Conservation (phyloP, 1,140 invertebrate genomes). For the Calycopis cecrops region DNA sequence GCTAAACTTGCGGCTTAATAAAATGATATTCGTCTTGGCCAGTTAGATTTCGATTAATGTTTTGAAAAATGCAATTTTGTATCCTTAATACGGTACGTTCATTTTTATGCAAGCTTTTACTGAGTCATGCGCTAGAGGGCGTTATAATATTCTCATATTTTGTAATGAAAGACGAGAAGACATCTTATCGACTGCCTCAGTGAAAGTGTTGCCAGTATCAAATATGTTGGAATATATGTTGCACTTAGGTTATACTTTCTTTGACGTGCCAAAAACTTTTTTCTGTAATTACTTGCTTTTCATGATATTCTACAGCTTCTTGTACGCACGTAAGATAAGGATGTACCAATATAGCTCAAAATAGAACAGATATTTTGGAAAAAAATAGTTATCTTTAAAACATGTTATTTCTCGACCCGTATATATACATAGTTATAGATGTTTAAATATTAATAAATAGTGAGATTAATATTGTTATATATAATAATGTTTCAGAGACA, state of each 20-base stretch:
- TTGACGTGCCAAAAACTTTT: slow-evolving; percentile 4
- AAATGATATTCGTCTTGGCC: too few species aligned
- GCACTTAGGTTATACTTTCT: slow-evolving; percentile 9
- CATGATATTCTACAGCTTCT: background rate
- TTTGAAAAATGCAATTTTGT: too few species aligned
- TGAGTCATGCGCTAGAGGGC: too few species aligned
- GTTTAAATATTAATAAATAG: slow-evolving; percentile 22
- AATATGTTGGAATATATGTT: background rate
- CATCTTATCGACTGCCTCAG: background rate
- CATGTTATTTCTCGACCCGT: slow-evolving; percentile 28
- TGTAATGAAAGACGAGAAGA: too few species aligned
- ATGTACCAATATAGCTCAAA: slow-evolving; percentile 36
- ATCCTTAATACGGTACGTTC: too few species aligned
- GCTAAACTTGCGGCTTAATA: too few species aligned
- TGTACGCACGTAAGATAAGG: slow-evolving; percentile 14
- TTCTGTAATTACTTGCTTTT: background rate
- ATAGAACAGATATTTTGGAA: slow-evolving; percentile 32
- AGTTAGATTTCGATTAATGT: too few species aligned
- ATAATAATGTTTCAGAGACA: slow-evolving; percentile 17
- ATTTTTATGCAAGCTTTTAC: too few species aligned
- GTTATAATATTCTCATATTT: too few species aligned
- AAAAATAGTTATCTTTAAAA: slow-evolving; percentile 26
- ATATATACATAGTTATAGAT: slow-evolving; percentile 26
- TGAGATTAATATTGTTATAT: slow-evolving; percentile 27
- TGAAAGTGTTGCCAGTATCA: background rate